Evolutionary conservation across 2,888 invertebrate species (phyloP).

Genomic region (Agonopterix arenella): DNA sequence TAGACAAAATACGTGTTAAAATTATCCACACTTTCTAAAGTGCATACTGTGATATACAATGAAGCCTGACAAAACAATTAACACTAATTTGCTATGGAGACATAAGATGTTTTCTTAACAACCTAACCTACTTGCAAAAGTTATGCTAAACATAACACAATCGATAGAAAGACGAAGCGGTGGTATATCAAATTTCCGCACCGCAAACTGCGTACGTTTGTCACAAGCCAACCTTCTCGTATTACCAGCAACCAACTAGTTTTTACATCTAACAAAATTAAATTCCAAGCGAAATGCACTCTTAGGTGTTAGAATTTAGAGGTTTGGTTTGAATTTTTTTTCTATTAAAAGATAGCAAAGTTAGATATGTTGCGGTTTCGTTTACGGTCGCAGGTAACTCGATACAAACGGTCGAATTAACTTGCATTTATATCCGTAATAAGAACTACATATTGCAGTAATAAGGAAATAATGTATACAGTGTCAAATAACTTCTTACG

Average conservation of each 20-base stretch:
- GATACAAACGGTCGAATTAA: constrained; percentile 26
- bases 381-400: constrained; percentile 34
- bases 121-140: no score
- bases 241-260: constrained; percentile 34
- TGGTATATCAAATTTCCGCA: constrained; percentile 38
- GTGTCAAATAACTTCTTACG: no score
- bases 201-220: constrained; percentile 42
- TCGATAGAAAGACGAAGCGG: constrained; percentile 33
- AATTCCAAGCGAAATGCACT: constrained; percentile 22
- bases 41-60: not conserved
- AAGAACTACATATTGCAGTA: not conserved
- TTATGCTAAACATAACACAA: constrained; percentile 6
- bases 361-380: constrained; percentile 25
- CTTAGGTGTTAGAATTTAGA: constrained; percentile 24
- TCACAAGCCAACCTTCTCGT: constrained; percentile 40
- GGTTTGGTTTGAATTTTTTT: constrained; percentile 13
- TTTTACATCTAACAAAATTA: constrained; percentile 24
- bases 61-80: not conserved
- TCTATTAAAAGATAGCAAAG: constrained; percentile 10
- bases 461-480: not conserved
- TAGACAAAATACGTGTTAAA: constrained; percentile 2
- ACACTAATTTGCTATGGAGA: not conserved
- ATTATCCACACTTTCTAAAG: constrained; percentile 7
- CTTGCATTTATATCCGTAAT: constrained; percentile 21
- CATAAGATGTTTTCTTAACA: no score